Base-by-base conservation (phyloP, 2,888 invertebrate genomes). In the Ptychoptera contaminata region DNA sequence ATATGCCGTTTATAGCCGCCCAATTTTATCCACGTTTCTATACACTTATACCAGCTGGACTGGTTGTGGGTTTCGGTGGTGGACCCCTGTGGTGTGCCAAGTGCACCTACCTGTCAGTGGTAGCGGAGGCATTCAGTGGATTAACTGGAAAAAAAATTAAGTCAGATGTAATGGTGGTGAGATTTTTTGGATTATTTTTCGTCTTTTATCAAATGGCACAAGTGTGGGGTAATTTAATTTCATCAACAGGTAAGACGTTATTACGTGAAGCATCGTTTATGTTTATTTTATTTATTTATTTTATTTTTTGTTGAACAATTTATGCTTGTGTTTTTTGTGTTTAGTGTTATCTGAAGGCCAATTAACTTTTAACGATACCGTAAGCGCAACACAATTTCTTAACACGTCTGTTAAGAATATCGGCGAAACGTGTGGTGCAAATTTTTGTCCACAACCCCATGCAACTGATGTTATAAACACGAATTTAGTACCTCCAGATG, bases 201-300 rank as follows among this genome's bases (percentile, higher is more conserved):
- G 86, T 92, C 79, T 85, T 93, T 62, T 93, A 90, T 63, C 92
- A 93, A 63, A 81, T 90, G 72, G 86, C 92, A n/a, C 86, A 92
- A 69, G 85, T 93, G 40, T 87, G 88, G 84, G 93, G 93, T 1
- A 93, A 93, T 63, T 73, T 93, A 8, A 79, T 91, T 48, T 88
- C 90, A 16, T 91, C 88, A 0, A 76, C 83, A 50, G 80, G 83
- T 83, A 47, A 52, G 52, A 9, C n/a, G n/a, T 37, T 53, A 30
- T 44, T 45, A 16, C 32, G 38, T 8, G 52, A n/a, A 43, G 9
- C 11, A 35, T 16, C 35, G 37, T n/a, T 32, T 16, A 40, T 54
- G 52, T 31, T 43, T 31, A 15, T 16, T 16, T 30, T 40, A 15
- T 16, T 31, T 30, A 36, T 29, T 31, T 35, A 11, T 23, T 23